Evolutionary conservation across 2,888 invertebrate genomes (phyloP).

Genomic region (Macaria notata): DNA sequence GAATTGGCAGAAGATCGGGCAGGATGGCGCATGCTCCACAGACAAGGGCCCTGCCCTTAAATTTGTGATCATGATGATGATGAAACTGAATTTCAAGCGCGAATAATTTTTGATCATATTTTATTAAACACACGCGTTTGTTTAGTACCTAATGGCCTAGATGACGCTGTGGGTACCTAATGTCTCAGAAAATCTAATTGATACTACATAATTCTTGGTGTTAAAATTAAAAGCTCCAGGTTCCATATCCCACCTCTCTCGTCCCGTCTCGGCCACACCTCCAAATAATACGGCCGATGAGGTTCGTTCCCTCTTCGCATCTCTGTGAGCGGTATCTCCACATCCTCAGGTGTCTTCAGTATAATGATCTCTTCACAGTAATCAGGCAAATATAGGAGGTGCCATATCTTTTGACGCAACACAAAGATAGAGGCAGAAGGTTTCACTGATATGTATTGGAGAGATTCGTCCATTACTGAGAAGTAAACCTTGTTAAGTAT

Average conservation of each 20-base stretch:
- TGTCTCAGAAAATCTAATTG: too few species aligned
- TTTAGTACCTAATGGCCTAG: too few species aligned
- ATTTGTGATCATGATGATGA: too few species aligned
- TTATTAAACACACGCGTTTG: too few species aligned
- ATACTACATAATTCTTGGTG: too few species aligned
- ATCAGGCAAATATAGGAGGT: conserved; percentile 68
- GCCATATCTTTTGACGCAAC: conserved; percentile 71
- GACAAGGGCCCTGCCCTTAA: too few species aligned
- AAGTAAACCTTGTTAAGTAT: conserved; percentile 1
- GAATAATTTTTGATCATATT: too few species aligned
- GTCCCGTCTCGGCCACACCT: conserved; percentile 60
- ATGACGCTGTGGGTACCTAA: too few species aligned
- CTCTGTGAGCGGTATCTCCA: conserved; percentile 59
- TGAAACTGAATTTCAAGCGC: too few species aligned
- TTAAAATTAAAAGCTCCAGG: too few species aligned
- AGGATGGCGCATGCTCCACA: too few species aligned
- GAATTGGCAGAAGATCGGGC: too few species aligned
- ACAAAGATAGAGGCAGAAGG: conserved; percentile 60
- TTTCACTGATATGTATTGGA: conserved; percentile 65
- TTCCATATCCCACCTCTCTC: neutral
- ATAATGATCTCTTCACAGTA: conserved; percentile 71
- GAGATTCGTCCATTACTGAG: conserved; percentile 57
- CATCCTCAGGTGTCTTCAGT: conserved; percentile 52
- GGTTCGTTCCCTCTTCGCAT: conserved; percentile 69
- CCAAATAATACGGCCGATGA: conserved; percentile 62